A percentile compares a stretch with the other conserved stretches of the same genome.
Evolutionary conservation across 2,888 invertebrate genomes (phyloP).

Genomic region (Drosophila kanekoi): DNA sequence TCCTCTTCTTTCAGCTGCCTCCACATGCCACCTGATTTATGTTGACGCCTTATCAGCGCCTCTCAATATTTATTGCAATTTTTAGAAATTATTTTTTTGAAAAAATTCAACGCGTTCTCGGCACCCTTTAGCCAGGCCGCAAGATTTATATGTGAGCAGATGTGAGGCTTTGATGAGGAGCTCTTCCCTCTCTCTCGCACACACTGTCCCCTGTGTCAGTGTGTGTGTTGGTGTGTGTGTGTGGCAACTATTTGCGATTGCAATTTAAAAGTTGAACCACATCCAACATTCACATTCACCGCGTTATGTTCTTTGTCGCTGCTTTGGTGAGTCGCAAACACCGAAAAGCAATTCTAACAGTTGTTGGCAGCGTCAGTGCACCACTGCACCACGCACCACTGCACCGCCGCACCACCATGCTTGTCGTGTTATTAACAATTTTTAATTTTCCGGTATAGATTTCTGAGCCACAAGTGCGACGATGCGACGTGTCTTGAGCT

Average conservation of each 20-base stretch:
- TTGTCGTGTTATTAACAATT: constrained; percentile 81
- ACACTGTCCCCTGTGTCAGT: neutral
- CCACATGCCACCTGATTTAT: constrained; percentile 83
- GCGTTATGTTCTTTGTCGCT: constrained; percentile 52
- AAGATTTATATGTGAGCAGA: constrained; percentile 79
- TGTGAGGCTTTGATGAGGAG: constrained; percentile 56
- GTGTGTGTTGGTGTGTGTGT: constrained; percentile 13
- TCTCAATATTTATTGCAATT: constrained; percentile 85
- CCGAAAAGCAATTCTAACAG: constrained; percentile 78
- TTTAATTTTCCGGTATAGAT: constrained; percentile 82
- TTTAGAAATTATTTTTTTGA: constrained; percentile 77
- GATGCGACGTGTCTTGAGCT: constrained; percentile 45
- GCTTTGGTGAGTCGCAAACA: constrained; percentile 43
- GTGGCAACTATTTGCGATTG: constrained; percentile 56
- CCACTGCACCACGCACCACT: constrained; percentile 27
- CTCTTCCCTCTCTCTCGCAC: constrained; percentile 1
- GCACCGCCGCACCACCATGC: constrained; percentile 43
- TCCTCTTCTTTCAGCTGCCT: constrained; percentile 2
- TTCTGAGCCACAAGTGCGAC: constrained; percentile 64
- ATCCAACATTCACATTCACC: constrained; percentile 51
- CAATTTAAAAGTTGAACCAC: constrained; percentile 64
- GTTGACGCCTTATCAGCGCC: constrained; percentile 85
- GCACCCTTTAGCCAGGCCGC: constrained; percentile 54
- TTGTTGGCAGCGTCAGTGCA: constrained; percentile 52
- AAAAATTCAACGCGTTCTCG: constrained; percentile 45